Base-by-base conservation (phyloP, 2,888 invertebrate genomes). In the Meteorus colon region DNA sequence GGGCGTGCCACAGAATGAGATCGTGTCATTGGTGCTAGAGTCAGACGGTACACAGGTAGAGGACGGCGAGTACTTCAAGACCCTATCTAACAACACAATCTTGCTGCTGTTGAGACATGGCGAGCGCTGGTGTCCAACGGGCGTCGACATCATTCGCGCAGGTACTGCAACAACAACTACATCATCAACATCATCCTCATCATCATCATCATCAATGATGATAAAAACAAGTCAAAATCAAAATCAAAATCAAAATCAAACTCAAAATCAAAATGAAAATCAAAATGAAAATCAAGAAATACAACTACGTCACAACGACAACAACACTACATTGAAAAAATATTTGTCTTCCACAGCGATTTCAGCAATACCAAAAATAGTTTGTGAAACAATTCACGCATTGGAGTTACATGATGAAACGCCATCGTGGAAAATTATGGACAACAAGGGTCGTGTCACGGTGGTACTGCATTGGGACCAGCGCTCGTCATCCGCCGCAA, bases 351-450 rank as follows among this genome's bases (percentile, higher is more conserved):
- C 48, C 72, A 48, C 92, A 98, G 98, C 96, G 87, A 96, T 98
- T 92, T 96, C 96, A 90, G 96, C 97, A 87, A 97, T 98, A 87
- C 98, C 98, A 87, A 95, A 96, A 92, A 97, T 97, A 93, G 97
- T 97, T 91, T 97, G 97, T 94, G 97, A 97, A 92, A 97, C 97
- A 89, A 97, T 97, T 90, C 96, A 96, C 93, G 96, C 97, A 84
- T 92, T 97, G 92, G 96, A 97, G 91, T 92, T 97, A 90, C 97
- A 97, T 92, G 96, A 97, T 95, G 97, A 97, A 92, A 96, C 97
- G 90, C 97, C 97, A 90, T 96, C 97, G 92, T 97, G 97, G 97
- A 97, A 97, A 92, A 97, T 97, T 92, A 97, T 97, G 97, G 97
- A 97, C 94, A 97, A 97, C 94, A 96, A 97, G 92, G 97, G 97